Percentiles rank a stretch among this genome's conserved stretches.
Conservation (phyloP, 2,888 invertebrate species). For the Hirtodrosophila trivittata region DNA sequence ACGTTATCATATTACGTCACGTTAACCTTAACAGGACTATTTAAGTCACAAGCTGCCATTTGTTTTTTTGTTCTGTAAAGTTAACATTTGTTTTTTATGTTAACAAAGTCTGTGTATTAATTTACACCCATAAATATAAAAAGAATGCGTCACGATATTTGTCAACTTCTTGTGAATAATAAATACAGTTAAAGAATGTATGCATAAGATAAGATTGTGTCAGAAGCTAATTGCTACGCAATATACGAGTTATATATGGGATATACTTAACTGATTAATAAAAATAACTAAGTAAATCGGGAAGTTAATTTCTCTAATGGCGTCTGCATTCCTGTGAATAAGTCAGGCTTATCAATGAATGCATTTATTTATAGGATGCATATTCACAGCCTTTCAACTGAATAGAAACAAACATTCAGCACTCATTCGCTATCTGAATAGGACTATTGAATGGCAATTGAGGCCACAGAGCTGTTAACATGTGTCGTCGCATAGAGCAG, state of each 20-base stretch:
- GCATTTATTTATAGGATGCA: conserved; percentile 35
- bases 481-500: conserved; percentile 18
- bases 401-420: conserved; percentile 52
- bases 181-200: too few species aligned
- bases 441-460: conserved; percentile 32
- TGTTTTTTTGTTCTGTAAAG: too few species aligned
- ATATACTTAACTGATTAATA: neutral
- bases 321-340: conserved; percentile 21
- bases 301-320: conserved; percentile 12
- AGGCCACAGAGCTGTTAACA: conserved; percentile 38
- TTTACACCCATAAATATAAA: too few species aligned
- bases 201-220: conserved; percentile 25
- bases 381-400: conserved; percentile 26
- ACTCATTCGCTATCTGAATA: conserved; percentile 18
- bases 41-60: too few species aligned
- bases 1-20: too few species aligned
- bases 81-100: too few species aligned
- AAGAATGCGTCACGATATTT: too few species aligned
- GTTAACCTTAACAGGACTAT: too few species aligned
- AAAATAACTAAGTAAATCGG: neutral
- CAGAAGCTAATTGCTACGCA: conserved; percentile 29
- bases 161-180: conserved; percentile 9
- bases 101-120: too few species aligned
- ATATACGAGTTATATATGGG: too few species aligned
- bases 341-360: conserved; percentile 28